A percentile compares a stretch with the other conserved stretches of the same genome.
Conservation (phyloP, 2,888 invertebrate species). For the Pyrocoelia pectoralis region DNA sequence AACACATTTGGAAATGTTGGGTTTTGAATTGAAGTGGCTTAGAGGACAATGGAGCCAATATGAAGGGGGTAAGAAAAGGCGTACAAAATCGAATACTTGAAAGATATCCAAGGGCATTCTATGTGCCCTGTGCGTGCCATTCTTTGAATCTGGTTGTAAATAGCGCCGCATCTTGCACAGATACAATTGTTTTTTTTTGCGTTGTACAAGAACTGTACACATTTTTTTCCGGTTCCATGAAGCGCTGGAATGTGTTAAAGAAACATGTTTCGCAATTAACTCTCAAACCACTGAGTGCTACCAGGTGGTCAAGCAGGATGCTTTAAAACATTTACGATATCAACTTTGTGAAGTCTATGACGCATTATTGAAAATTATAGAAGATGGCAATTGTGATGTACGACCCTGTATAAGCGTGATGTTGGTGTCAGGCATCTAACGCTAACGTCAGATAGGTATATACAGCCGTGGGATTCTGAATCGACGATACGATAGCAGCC, state of each 20-base stretch:
- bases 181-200: slow-evolving; percentile 24
- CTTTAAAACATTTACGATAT: slow-evolving; percentile 30
- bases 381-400: too few species aligned
- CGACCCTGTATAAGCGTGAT: too few species aligned
- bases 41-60: slow-evolving; percentile 21
- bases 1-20: slow-evolving; percentile 22
- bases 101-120: slow-evolving; percentile 20
- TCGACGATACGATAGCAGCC: too few species aligned
- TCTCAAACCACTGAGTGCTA: slow-evolving; percentile 25
- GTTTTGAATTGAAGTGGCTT: slow-evolving; percentile 24
- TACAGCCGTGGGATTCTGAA: too few species aligned
- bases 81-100: slow-evolving; percentile 19
- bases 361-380: too few species aligned
- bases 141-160: slow-evolving; percentile 14
- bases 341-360: slow-evolving; percentile 30
- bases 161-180: slow-evolving; percentile 20
- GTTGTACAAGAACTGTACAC: slow-evolving; percentile 31
- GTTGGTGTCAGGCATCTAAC: too few species aligned
- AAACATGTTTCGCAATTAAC: slow-evolving; percentile 31
- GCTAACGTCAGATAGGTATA: too few species aligned
- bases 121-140: too few species aligned
- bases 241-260: slow-evolving; percentile 30
- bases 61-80: slow-evolving; percentile 20
- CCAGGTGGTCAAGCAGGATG: slow-evolving; percentile 23
- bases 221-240: slow-evolving; percentile 31